Conservation (phyloP, 2,113 vertebrate genomes). For the Carassius gibelio region DNA sequence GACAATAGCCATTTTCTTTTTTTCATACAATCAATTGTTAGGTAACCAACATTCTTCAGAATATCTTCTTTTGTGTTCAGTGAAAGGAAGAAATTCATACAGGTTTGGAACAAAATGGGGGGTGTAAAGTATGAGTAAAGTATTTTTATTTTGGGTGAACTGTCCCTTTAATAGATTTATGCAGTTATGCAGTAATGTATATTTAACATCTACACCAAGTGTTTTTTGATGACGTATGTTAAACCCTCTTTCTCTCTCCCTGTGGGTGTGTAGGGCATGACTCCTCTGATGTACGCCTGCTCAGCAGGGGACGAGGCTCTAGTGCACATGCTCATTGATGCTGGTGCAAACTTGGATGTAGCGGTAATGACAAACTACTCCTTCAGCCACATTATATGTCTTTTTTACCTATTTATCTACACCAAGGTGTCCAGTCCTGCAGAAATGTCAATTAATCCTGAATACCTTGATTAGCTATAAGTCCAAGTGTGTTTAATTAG, state of each 20-base stretch:
- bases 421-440: neutral
- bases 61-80: too few species aligned
- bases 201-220: too few species aligned
- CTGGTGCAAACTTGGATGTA: constrained; percentile 83
- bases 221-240: neutral
- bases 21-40: too few species aligned
- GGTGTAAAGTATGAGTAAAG: too few species aligned
- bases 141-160: too few species aligned
- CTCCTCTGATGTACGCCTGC: constrained; percentile 91
- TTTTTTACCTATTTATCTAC: neutral
- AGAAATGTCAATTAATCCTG: neutral
- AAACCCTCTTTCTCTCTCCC: neutral
- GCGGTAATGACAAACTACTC: constrained; percentile 58
- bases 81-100: too few species aligned
- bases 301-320: constrained; percentile 91
- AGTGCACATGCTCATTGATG: constrained; percentile 93
- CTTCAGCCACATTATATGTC: neutral
- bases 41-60: too few species aligned
- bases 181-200: too few species aligned
- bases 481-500: neutral
- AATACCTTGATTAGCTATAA: neutral
- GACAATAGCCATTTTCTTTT: neutral
- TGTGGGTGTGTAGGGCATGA: constrained; percentile 82
- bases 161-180: too few species aligned
- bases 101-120: neutral